Base-by-base conservation (phyloP, 2,797 vertebrate genomes). In the Mormyrus proboscirostris region DNA sequence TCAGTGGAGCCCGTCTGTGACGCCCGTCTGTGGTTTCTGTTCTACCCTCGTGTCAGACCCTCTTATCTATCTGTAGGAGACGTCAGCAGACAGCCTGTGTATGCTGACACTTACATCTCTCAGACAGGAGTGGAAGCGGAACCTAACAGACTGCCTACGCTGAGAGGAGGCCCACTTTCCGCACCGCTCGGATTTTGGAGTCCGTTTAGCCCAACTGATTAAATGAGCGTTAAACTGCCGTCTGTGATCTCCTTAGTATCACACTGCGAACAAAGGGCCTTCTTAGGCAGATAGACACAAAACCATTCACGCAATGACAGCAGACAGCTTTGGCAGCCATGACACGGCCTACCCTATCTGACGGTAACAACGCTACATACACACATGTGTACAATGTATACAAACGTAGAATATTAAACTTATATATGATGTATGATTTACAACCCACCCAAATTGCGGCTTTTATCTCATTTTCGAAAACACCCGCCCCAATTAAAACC, bases 171-270 rank as follows among this genome's bases (percentile, higher is more conserved):
- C 57, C 88, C 22, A 89, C 95, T 96, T 92, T 89, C 89, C 93
- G 94, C 49, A 22, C 0, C 44, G 22, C 9, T 83, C 3, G 16
- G 22, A 38, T 14, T 51, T 50, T 50, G 25, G 90, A 93, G 90
- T 14, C 29, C 65, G 14, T 93, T 94, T 93, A 93, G 92, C 93
- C 90, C 79, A 88, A 87, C 88, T 88, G 89, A 91, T 92, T 92
- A 90, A 91, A 96, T 95, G 93, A 94, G 93, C 92, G 85, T 92
- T 91, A 87, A 73, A 83, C 88, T 89, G 89, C 92, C 91, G 91
- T 91, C 90, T 88, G 89, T 91, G 91, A 91, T 62, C 90, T 91
- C 90, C 89, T 90, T 89, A 90, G 89, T 91, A 91, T 91, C 89
- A 93, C 90, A 91, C 76, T 90, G 87, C 90, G 90, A 89, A 73